Evolutionary conservation across 2,888 invertebrate species (phyloP).

Genomic region (Arctia plantaginis): DNA sequence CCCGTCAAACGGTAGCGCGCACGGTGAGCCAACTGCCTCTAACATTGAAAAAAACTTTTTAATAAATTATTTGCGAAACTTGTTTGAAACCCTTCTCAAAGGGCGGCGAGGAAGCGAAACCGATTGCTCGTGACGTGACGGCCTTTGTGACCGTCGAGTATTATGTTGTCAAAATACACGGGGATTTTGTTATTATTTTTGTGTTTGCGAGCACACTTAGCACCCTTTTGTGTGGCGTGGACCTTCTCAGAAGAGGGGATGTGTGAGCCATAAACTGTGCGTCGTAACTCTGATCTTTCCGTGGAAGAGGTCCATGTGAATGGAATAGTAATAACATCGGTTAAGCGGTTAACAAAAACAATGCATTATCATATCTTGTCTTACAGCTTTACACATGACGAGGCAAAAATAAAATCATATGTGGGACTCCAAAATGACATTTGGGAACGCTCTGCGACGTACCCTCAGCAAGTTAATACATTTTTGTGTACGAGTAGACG

Average conservation of each 20-base stretch:
- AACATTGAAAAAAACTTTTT: slow-evolving; percentile 69
- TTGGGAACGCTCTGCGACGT: slow-evolving; percentile 51
- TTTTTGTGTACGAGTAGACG: slow-evolving; percentile 74
- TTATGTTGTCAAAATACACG: slow-evolving; percentile 87
- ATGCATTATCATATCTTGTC: slow-evolving; percentile 61
- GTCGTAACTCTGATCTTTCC: slow-evolving; percentile 76
- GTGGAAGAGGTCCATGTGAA: slow-evolving; percentile 76
- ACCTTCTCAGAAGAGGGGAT: slow-evolving; percentile 80
- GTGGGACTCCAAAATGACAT: slow-evolving; percentile 62
- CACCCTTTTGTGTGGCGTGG: slow-evolving; percentile 78
- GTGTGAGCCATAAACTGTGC: slow-evolving; percentile 72
- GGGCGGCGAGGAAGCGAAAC: slow-evolving; percentile 82
- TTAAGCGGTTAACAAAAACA: slow-evolving; percentile 66
- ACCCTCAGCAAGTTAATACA: slow-evolving; percentile 78
- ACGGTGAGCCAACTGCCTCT: slow-evolving; percentile 70
- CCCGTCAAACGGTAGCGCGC: slow-evolving; percentile 84
- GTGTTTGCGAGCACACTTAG: slow-evolving; percentile 85
- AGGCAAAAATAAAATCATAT: slow-evolving; percentile 52
- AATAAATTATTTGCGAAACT: slow-evolving; percentile 86
- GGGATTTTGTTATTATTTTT: slow-evolving; percentile 86
- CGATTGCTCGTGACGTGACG: slow-evolving; percentile 85
- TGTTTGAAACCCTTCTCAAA: slow-evolving; percentile 82
- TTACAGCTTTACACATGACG: slow-evolving; percentile 46
- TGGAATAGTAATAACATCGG: slow-evolving; percentile 75
- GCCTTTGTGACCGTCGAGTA: slow-evolving; percentile 84